A percentile compares a stretch with the other conserved stretches of the same genome.
These are phyloP conservation scores for Noctua comes DNA, from an alignment of 2,888 invertebrate genomes.

Conservation along the genomic window DNA sequence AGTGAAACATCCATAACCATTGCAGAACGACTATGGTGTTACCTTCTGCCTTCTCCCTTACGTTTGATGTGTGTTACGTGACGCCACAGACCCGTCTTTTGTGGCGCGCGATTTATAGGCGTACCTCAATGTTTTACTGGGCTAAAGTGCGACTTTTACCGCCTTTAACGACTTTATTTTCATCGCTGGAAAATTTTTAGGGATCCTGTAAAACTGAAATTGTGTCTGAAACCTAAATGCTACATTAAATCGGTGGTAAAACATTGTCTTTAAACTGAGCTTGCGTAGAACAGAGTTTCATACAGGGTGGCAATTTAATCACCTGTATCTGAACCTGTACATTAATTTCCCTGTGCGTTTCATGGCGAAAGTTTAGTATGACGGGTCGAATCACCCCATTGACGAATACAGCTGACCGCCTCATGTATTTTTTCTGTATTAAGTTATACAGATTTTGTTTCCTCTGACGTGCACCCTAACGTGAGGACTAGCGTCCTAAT, in stretches of 20 bases:
- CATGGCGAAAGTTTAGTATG: neutral
- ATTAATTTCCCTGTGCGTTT: neutral
- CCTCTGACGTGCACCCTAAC: neutral
- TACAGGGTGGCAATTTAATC: neutral
- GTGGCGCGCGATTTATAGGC: constrained; percentile 44
- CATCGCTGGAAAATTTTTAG: constrained; percentile 16
- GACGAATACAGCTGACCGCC: neutral
- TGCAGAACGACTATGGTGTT: constrained; percentile 25
- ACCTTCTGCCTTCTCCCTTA: constrained; percentile 12
- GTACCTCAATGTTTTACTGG: constrained; percentile 52
- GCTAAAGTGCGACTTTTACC: constrained; percentile 20
- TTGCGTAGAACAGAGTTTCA: neutral
- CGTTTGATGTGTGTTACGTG: constrained; percentile 54
- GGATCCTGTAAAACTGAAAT: neutral
- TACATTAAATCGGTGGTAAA: neutral
- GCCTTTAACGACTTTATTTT: constrained; percentile 33
- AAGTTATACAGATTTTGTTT: neutral
- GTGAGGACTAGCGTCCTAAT: neutral
- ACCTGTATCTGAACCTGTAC: neutral
- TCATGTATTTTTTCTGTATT: no score
- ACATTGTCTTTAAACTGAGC: neutral
- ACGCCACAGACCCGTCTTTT: constrained; percentile 40
- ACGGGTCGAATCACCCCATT: neutral
- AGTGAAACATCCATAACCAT: constrained; percentile 25
- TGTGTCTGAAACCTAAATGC: neutral